These are phyloP conservation scores for Patella caerulea DNA, from an alignment of 2,888 invertebrate genomes.

Conservation along the genomic window DNA sequence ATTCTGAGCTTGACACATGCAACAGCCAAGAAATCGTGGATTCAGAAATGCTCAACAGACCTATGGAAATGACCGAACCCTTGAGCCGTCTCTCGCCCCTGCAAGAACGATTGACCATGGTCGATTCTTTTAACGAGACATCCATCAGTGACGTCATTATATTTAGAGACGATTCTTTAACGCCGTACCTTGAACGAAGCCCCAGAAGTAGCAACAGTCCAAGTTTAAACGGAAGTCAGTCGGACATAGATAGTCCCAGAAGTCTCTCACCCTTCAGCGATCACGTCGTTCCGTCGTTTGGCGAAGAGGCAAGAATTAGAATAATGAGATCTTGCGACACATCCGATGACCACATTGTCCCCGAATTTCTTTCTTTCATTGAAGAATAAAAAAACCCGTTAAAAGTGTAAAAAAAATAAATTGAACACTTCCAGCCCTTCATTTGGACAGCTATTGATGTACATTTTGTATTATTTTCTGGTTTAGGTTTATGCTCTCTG, in stretches of 20 bases:
- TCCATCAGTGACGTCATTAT: neutral
- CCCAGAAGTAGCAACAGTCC: neutral
- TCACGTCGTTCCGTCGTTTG: neutral
- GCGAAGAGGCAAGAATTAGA: neutral
- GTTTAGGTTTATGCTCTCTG: too few relatives aligned
- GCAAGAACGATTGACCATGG: neutral
- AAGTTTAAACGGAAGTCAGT: neutral
- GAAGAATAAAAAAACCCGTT: neutral
- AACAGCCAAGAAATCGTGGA: too few relatives aligned
- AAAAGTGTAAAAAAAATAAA: too few relatives aligned
- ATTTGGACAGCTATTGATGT: too few relatives aligned
- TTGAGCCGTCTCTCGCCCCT: neutral
- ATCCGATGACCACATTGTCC: neutral
- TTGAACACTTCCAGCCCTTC: too few relatives aligned
- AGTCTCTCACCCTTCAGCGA: neutral
- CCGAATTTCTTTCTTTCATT: neutral
- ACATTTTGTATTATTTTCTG: too few relatives aligned
- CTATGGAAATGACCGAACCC: too few relatives aligned
- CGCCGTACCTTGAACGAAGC: neutral
- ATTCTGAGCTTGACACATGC: too few relatives aligned
- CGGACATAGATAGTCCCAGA: neutral
- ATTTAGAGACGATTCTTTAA: slow-evolving; percentile 6
- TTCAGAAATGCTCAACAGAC: too few relatives aligned
- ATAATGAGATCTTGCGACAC: neutral
- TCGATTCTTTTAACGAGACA: neutral